These are phyloP conservation scores for Tetranychus piercei DNA, from an alignment of 2,888 invertebrate genomes.

Conservation along the genomic window DNA sequence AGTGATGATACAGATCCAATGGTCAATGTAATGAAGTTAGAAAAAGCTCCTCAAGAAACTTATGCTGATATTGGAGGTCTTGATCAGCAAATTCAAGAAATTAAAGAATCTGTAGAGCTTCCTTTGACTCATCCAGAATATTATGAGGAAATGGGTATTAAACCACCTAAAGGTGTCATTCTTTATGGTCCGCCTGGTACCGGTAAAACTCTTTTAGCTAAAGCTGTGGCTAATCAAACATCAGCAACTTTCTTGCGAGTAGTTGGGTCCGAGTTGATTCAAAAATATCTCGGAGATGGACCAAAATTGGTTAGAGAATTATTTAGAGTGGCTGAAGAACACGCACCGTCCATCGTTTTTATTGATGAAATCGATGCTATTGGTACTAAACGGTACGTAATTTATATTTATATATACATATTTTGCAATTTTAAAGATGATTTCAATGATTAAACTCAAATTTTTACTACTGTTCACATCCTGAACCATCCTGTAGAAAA, in stretches of 20 bases:
- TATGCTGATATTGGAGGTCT: conserved; percentile 98
- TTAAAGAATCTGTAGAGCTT: conserved; percentile 92
- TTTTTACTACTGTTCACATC: neutral
- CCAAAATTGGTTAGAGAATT: conserved; percentile 92
- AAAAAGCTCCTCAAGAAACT: conserved; percentile 97
- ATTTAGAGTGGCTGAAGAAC: conserved; percentile 94
- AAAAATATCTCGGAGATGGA: conserved; percentile 96
- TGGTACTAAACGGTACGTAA: conserved; percentile 59
- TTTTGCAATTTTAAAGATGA: neutral
- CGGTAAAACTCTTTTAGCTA: conserved; percentile 93
- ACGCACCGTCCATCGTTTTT: conserved; percentile 97
- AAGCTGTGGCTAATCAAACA: conserved; percentile 98
- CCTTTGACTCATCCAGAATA: conserved; percentile 99
- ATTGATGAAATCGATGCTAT: conserved; percentile 99
- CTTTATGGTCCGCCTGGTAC: conserved; percentile 94
- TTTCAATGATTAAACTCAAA: neutral
- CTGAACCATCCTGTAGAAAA: neutral
- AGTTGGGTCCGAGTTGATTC: conserved; percentile 96
- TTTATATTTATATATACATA: neutral
- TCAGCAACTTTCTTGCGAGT: conserved; percentile 95
- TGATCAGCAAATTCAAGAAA: conserved; percentile 91
- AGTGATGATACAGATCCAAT: conserved; percentile 98
- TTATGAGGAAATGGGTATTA: conserved; percentile 99
- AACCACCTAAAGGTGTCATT: conserved; percentile 86
- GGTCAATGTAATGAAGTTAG: conserved; percentile 99